phyloP scores from a whole-genome alignment of 2,888 invertebrate genomes.

The Scaeva pyrastri region DNA sequence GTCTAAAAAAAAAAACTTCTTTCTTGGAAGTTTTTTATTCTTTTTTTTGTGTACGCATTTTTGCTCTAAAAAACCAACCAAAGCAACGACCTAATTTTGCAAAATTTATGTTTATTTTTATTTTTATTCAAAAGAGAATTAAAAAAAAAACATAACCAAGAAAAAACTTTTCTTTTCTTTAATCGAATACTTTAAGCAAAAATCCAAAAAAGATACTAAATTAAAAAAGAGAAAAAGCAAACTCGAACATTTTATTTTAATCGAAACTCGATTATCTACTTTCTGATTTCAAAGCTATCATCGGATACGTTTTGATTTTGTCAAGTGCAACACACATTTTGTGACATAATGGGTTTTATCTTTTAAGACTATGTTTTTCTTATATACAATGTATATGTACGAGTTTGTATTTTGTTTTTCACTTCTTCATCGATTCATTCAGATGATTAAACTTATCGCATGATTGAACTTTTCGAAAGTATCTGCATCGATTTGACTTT shows the following conservation, averaged over 20 bases:
- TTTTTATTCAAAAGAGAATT: background rate
- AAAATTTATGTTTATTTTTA: constrained; percentile 12
- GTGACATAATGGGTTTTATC: constrained; percentile 10
- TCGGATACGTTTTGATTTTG: constrained; percentile 13
- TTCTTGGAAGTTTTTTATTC: background rate
- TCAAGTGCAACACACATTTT: constrained; percentile 7
- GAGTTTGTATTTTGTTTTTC: background rate
- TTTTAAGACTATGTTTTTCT: background rate
- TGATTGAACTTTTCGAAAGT: constrained; percentile 57
- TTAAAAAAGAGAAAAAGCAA: background rate
- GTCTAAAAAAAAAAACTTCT: constrained; percentile 7
- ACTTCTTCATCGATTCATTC: constrained; percentile 11
- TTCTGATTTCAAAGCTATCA: constrained; percentile 10
- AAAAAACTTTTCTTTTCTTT: no score
- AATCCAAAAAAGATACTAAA: background rate
- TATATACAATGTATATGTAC: background rate
- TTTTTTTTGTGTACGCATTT: constrained; percentile 20
- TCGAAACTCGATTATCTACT: constrained; percentile 28
- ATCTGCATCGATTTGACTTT: constrained; percentile 17
- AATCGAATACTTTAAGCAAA: background rate
- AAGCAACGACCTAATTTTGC: constrained; percentile 2
- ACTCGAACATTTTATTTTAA: background rate
- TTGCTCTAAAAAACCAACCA: background rate
- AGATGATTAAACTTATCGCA: constrained; percentile 24
- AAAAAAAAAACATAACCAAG: background rate